Evolutionary conservation across 2,797 vertebrate species (phyloP), one percentile per base, ranked within the genome.

Genomic region (Crocidura indochinensis): DNA sequence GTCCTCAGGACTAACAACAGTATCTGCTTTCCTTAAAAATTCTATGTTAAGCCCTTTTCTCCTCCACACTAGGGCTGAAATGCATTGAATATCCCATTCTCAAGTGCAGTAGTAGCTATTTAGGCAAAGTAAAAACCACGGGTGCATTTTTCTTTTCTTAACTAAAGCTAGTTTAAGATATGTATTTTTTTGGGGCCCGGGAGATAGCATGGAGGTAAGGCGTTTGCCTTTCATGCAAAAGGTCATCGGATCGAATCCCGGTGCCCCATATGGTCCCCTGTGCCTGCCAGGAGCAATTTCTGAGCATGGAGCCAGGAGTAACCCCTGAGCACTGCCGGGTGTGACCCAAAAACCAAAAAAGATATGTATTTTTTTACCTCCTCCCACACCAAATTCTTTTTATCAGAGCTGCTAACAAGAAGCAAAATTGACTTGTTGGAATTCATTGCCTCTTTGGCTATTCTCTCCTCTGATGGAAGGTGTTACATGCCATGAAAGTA

Each of bases 361-460:
- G 8, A 51, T 51, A 51, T 51, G 8, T 56, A 17, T 56, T 19
- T 53, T 84, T 91, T 77, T 72, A 86, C 79, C 85, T 93, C 90
- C 85, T 93, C 77, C 89, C 64, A 72, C 80, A 87, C 72, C 64
- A 27, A n/a, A 62, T 81, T 93, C 62, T 93, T 94, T 94, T 90
- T 86, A 90, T 91, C 93, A 92, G 79, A 91, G 69, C 85, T 76
- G n/a, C 88, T 92, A 80, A 93, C 46, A 84, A 65, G 90, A 78
- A 90, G 68, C 49, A 89, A 38, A 90, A 95, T 82, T 75, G 60
- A 56, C 73, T 84, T 62, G 64, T 46, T 78, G 83, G 67, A 78
- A 64, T 62, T 93, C 65, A 75, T 75, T 83, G 64, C 51, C 90
- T 86, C 73, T 81, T 84, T 76, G 31, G 46, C 64, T 82, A 2